Evolutionary conservation across 1,140 invertebrate genomes (phyloP).

Genomic region (Eriosoma lanigerum): DNA sequence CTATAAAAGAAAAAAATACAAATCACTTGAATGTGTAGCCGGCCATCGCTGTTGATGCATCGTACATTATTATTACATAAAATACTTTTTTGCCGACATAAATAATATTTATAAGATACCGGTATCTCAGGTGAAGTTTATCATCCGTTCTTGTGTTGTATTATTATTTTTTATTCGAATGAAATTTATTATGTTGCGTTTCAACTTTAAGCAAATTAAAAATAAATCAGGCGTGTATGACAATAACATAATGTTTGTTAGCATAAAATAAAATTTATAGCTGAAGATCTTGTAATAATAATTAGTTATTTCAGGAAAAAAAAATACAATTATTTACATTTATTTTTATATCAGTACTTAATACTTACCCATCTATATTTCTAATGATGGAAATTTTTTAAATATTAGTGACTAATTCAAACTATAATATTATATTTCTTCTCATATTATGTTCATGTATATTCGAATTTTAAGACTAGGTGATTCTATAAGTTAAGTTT

Average conservation of each 20-base stretch:
- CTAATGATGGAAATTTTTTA: too few species aligned
- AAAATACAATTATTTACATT: too few species aligned
- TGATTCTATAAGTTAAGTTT: too few species aligned
- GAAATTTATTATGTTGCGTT: background rate
- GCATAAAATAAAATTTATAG: too few species aligned
- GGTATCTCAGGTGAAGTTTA: background rate
- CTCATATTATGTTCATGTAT: background rate
- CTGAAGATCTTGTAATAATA: too few species aligned
- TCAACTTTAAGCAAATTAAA: background rate
- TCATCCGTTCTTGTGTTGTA: background rate
- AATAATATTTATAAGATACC: background rate
- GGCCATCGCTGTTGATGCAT: background rate
- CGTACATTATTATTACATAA: background rate
- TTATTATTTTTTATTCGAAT: background rate
- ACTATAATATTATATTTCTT: background rate
- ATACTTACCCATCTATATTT: too few species aligned
- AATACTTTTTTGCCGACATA: background rate
- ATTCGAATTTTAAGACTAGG: too few species aligned
- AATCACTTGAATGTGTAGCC: background rate
- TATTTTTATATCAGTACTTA: too few species aligned
- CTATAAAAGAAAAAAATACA: background rate
- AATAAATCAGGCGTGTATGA: too few species aligned
- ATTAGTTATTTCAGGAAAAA: too few species aligned
- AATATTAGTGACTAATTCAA: too few species aligned
- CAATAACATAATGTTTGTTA: too few species aligned